phyloP scores from a whole-genome alignment of 2,888 invertebrate species.

The Lasiommata megera region DNA sequence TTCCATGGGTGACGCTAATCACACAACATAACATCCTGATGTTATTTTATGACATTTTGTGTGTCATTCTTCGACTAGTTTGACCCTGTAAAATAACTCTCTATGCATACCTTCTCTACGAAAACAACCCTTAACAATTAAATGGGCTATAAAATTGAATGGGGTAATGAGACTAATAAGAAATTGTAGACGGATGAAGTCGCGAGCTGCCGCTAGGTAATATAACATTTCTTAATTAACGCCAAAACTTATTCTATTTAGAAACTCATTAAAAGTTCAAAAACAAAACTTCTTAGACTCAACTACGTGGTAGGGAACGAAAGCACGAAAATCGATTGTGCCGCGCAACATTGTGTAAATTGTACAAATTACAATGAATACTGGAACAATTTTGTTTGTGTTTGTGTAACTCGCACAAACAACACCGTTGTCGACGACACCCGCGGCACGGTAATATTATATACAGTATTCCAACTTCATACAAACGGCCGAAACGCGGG shows the following conservation, averaged over 20 bases:
- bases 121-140: too few species aligned
- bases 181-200: background rate
- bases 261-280: constrained; percentile 10
- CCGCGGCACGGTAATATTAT: too few species aligned
- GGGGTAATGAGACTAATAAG: background rate
- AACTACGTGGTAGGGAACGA: background rate
- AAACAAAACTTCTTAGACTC: background rate
- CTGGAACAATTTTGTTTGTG: background rate
- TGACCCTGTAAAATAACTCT: too few species aligned
- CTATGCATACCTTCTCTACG: too few species aligned
- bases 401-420: constrained; percentile 1
- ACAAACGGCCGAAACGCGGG: too few species aligned
- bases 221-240: background rate
- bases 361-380: background rate
- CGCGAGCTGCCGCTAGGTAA: too few species aligned
- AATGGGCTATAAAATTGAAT: background rate
- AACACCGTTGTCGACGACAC: background rate
- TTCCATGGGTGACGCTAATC: too few species aligned
- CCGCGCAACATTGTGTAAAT: background rate
- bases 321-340: background rate
- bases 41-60: too few species aligned
- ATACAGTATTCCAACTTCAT: too few species aligned
- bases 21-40: too few species aligned
- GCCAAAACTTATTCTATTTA: constrained; percentile 14
- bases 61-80: too few species aligned